phyloP scores from a whole-genome alignment of 1,140 invertebrate genomes.

The Neotoxoptera formosana region DNA sequence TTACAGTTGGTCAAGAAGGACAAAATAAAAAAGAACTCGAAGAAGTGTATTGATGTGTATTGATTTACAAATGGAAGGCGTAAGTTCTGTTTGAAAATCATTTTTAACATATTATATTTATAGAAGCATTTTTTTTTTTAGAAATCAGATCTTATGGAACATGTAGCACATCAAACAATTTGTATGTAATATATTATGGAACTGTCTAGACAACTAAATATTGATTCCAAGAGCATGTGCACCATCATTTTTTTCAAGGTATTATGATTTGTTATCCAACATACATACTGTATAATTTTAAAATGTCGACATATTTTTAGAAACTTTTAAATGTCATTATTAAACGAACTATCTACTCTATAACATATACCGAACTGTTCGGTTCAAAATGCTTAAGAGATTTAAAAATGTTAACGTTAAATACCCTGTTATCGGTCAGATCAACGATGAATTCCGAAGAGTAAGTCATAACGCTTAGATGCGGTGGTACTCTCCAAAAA shows the following conservation, averaged over 20 bases:
- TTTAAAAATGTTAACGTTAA: neutral
- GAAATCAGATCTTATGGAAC: slow-evolving; percentile 93
- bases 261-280: slow-evolving; percentile 63
- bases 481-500: neutral
- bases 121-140: slow-evolving; percentile 65
- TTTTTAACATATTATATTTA: neutral
- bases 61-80: slow-evolving; percentile 96
- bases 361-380: no score
- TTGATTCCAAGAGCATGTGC: slow-evolving; percentile 93
- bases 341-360: neutral
- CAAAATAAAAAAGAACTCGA: slow-evolving; percentile 70
- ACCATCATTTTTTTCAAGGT: slow-evolving; percentile 88
- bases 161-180: slow-evolving; percentile 97
- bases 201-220: slow-evolving; percentile 90
- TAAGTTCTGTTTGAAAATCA: slow-evolving; percentile 64
- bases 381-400: neutral
- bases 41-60: slow-evolving; percentile 89
- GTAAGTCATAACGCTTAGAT: neutral
- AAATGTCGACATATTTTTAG: no score
- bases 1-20: slow-evolving; percentile 68
- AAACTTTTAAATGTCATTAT: neutral
- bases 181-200: slow-evolving; percentile 99
- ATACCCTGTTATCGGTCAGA: neutral
- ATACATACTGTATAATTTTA: neutral
- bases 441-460: neutral